Evolutionary conservation across 2,888 invertebrate species (phyloP).

Genomic region (Calliopum simillimum): DNA sequence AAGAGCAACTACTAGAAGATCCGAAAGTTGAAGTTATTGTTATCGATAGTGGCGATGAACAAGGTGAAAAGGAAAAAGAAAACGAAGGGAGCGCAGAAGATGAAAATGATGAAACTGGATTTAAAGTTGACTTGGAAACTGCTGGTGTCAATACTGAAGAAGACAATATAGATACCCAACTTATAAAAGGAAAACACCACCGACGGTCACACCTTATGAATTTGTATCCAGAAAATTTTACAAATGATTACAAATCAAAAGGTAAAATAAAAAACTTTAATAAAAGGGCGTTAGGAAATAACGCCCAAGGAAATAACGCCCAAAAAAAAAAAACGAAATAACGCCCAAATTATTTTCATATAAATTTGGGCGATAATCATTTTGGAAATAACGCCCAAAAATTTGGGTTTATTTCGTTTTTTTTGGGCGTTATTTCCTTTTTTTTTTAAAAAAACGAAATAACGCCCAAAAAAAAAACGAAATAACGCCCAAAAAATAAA

Average conservation of each 20-base stretch:
- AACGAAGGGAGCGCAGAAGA: conserved; percentile 12
- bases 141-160: neutral
- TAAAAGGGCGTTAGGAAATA: too few relatives aligned
- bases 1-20: neutral
- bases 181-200: conserved; percentile 46
- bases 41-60: conserved; percentile 42
- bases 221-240: conserved; percentile 67
- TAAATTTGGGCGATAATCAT: too few relatives aligned
- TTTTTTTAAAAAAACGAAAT: too few relatives aligned
- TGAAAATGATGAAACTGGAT: conserved; percentile 26
- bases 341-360: too few relatives aligned
- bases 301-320: too few relatives aligned
- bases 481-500: too few relatives aligned
- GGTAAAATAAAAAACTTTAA: conserved; percentile 46
- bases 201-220: conserved; percentile 71
- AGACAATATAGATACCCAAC: conserved; percentile 20
- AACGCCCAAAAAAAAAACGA: too few relatives aligned
- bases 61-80: conserved; percentile 36
- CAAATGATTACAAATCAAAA: conserved; percentile 45
- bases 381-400: too few relatives aligned
- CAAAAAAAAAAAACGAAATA: too few relatives aligned
- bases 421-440: too few relatives aligned
- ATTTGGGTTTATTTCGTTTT: too few relatives aligned
- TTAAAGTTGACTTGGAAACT: conserved; percentile 1
- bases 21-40: conserved; percentile 29